phyloP scores from a whole-genome alignment of 2,888 invertebrate genomes.

The Empis stercorea region DNA sequence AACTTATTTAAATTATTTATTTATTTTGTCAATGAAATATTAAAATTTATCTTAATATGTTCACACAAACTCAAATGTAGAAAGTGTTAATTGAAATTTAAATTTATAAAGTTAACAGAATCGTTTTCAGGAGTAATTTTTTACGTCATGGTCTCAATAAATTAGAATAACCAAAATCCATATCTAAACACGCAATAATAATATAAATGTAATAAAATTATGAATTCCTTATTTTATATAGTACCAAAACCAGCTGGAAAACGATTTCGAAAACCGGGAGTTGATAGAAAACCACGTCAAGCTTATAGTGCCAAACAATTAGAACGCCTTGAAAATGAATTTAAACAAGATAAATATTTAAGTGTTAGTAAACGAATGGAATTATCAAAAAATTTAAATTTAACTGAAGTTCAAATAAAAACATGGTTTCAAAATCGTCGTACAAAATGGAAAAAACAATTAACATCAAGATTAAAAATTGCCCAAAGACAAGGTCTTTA shows the following conservation, averaged over 20 bases:
- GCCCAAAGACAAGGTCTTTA: constrained; percentile 76
- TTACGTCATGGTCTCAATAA: too few relatives aligned
- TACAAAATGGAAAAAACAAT: constrained; percentile 95
- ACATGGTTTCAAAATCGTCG: constrained; percentile 94
- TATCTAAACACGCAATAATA: too few relatives aligned
- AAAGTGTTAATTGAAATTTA: too few relatives aligned
- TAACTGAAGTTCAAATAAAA: constrained; percentile 93
- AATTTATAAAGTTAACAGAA: too few relatives aligned
- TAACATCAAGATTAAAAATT: constrained; percentile 78
- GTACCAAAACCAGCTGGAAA: constrained; percentile 70
- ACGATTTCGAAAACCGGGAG: constrained; percentile 71
- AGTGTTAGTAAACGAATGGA: constrained; percentile 94
- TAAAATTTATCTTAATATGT: too few relatives aligned
- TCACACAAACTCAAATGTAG: too few relatives aligned
- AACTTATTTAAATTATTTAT: too few relatives aligned
- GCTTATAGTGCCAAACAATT: constrained; percentile 92
- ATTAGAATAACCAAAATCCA: too few relatives aligned
- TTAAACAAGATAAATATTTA: constrained; percentile 90
- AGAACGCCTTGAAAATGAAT: constrained; percentile 82
- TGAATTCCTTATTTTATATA: constrained; percentile 32
- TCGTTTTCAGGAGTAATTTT: background rate
- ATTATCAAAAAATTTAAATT: constrained; percentile 70
- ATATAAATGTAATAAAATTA: too few relatives aligned
- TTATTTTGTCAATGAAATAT: too few relatives aligned
- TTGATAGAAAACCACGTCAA: constrained; percentile 89